Base-by-base conservation (phyloP, 2,113 vertebrate species). In the Gymnorhina tibicen region DNA sequence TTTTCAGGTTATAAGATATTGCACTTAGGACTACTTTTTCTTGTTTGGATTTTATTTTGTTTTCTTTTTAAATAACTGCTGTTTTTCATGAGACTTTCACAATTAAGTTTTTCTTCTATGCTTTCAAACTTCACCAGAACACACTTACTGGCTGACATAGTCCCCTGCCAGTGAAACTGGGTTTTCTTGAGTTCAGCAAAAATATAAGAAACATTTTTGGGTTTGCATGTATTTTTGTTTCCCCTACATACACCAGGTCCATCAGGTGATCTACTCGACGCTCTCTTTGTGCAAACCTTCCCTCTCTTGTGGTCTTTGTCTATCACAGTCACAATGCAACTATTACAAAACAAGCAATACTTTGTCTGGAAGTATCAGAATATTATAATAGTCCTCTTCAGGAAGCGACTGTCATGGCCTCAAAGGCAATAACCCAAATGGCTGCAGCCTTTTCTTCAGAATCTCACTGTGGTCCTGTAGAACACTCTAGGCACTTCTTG, bases 231-330 rank as follows among this genome's bases (percentile, higher is more conserved):
- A 21, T 85, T 67, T 33, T 39, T 23, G 5, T 70, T 75, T 35
- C 19, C 13, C 14, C 5, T 11, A 20, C 7, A 24, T 8, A 22
- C 3, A 53, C 12, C 9, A 52, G 5, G 11, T 27, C 67, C 6
- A 44, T n/a, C n/a, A 46, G 9, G 12, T 50, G 35, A 41, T 59
- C 30, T 42, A 35, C 7, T n/a, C 2, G 0, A 32, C 8, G 2
- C 16, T 15, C 4, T 18, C 24, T 74, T 46, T 74, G 28, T 84
- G 27, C 22, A 83, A 59, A 32, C 7, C 13, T 56, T 76, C 17
- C n/a, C 20, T 50, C 7, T 50, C 24, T n/a, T 15, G 5, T 46
- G 47, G 22, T 52, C 21, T 80, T 53, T 62, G 15, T 39, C 55
- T 39, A 10, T 18, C 14, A 30, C 21, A 67, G 23, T 17, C 62